Evolutionary conservation across 2,797 vertebrate species (phyloP).

Genomic region (Takifugu ocellatus): DNA sequence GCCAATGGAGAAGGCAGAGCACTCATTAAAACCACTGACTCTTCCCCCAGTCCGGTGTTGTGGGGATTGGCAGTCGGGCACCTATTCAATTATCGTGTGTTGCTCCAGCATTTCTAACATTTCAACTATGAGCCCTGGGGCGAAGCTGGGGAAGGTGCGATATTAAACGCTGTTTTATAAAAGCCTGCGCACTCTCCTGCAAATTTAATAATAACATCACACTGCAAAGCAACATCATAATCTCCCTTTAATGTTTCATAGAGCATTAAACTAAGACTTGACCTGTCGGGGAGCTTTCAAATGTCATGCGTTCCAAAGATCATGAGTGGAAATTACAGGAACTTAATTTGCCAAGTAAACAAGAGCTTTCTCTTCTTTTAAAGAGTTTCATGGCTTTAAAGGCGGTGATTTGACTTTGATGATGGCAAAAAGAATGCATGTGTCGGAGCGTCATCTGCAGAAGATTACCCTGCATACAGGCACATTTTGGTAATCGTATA

Average conservation of each 20-base stretch:
- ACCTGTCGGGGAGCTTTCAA: neutral
- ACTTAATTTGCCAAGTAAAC: neutral
- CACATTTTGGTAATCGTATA: constrained; percentile 10
- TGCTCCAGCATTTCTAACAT: constrained; percentile 67
- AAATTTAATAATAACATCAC: constrained; percentile 25
- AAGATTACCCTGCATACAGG: neutral
- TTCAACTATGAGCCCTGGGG: constrained; percentile 68
- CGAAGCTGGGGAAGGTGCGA: constrained; percentile 52
- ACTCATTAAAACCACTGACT: constrained; percentile 66
- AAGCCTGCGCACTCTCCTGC: constrained; percentile 23
- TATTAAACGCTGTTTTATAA: constrained; percentile 39
- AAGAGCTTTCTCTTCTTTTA: neutral
- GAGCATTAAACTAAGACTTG: constrained; percentile 6
- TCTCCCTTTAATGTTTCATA: constrained; percentile 21
- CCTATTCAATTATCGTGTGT: constrained; percentile 74
- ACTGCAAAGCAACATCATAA: constrained; percentile 22
- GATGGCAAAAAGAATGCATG: neutral
- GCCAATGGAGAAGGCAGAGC: constrained; percentile 63
- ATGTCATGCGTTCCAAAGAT: too few relatives aligned
- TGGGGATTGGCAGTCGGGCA: constrained; percentile 75
- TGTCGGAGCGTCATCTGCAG: constrained; percentile 12
- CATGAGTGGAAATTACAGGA: constrained; percentile 14
- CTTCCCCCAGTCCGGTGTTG: constrained; percentile 45
- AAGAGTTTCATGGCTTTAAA: too few relatives aligned
- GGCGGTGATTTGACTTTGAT: too few relatives aligned